Evolutionary conservation across 1,140 invertebrate genomes (phyloP).

Genomic region (Hycleus cichorii): DNA sequence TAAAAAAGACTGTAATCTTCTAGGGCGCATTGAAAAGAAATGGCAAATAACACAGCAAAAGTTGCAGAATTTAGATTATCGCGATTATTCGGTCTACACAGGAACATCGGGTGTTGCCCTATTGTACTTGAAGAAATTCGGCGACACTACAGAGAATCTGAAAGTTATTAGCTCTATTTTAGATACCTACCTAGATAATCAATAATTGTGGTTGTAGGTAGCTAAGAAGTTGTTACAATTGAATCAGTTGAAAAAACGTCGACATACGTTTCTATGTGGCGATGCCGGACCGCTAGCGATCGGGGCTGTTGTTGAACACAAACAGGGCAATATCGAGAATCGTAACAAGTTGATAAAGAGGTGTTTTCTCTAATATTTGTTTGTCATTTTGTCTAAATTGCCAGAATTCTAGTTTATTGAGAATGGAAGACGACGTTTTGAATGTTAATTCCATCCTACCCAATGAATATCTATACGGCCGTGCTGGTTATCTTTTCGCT

Average conservation of each 20-base stretch:
- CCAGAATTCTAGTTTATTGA: neutral
- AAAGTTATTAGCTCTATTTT: slow-evolving; percentile 18
- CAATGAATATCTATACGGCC: slow-evolving; percentile 81
- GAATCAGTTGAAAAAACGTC: slow-evolving; percentile 42
- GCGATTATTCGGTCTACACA: slow-evolving; percentile 48
- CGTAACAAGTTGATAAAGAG: slow-evolving; percentile 43
- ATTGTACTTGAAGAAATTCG: slow-evolving; percentile 31
- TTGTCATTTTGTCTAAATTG: too few relatives aligned
- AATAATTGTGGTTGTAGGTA: slow-evolving; percentile 33
- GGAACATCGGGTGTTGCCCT: slow-evolving; percentile 47
- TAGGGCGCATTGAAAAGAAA: slow-evolving; percentile 24
- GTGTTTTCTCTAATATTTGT: slow-evolving; percentile 31
- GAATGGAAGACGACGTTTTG: slow-evolving; percentile 46
- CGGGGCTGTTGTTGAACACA: slow-evolving; percentile 56
- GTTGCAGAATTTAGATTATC: slow-evolving; percentile 27
- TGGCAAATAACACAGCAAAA: slow-evolving; percentile 30
- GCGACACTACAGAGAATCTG: slow-evolving; percentile 27
- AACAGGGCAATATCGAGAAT: slow-evolving; percentile 42
- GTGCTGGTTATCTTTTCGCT: slow-evolving; percentile 75
- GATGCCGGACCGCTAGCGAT: slow-evolving; percentile 68
- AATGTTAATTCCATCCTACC: slow-evolving; percentile 48
- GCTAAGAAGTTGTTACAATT: slow-evolving; percentile 45
- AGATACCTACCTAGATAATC: neutral
- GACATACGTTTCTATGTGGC: slow-evolving; percentile 69
- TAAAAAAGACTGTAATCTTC: slow-evolving; percentile 19